Conservation (phyloP, 1,140 invertebrate genomes). For the Pectinophora gossypiella region DNA sequence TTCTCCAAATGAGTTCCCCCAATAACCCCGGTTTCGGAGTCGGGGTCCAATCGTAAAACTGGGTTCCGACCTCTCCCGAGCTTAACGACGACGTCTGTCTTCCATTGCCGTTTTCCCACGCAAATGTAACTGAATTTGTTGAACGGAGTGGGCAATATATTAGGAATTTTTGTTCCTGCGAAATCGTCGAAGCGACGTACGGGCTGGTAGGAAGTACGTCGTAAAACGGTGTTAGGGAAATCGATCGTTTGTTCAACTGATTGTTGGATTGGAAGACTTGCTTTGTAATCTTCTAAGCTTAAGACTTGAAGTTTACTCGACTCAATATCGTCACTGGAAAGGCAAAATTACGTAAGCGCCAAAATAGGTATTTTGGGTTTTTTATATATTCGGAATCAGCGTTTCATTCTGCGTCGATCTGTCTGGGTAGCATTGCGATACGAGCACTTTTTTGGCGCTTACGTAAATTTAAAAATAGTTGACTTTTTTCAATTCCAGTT, state of each 20-base stretch:
- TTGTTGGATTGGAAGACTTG: slow-evolving; percentile 50
- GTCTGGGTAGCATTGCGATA: too few species aligned
- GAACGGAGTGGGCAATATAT: slow-evolving; percentile 48
- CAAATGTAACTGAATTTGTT: slow-evolving; percentile 45
- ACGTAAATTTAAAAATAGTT: too few species aligned
- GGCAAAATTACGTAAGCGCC: too few species aligned
- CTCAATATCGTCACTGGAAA: too few species aligned
- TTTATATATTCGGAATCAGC: too few species aligned
- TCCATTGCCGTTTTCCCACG: slow-evolving; percentile 56
- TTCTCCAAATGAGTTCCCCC: slow-evolving; percentile 51
- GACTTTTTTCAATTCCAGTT: too few species aligned
- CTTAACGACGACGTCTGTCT: slow-evolving; percentile 50
- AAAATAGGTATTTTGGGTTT: too few species aligned
- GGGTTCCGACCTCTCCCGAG: background rate
- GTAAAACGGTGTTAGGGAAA: slow-evolving; percentile 51
- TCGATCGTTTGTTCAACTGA: slow-evolving; percentile 61
- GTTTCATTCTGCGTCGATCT: too few species aligned
- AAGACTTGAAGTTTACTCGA: background rate
- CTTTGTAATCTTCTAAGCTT: background rate
- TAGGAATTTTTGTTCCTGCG: slow-evolving; percentile 37
- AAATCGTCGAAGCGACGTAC: slow-evolving; percentile 30
- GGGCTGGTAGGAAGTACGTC: slow-evolving; percentile 32
- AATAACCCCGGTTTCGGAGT: slow-evolving; percentile 51
- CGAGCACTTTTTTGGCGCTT: too few species aligned
- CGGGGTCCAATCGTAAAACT: slow-evolving; percentile 63